Conservation (phyloP, 2,113 vertebrate species). For the Chunga burmeisteri region DNA sequence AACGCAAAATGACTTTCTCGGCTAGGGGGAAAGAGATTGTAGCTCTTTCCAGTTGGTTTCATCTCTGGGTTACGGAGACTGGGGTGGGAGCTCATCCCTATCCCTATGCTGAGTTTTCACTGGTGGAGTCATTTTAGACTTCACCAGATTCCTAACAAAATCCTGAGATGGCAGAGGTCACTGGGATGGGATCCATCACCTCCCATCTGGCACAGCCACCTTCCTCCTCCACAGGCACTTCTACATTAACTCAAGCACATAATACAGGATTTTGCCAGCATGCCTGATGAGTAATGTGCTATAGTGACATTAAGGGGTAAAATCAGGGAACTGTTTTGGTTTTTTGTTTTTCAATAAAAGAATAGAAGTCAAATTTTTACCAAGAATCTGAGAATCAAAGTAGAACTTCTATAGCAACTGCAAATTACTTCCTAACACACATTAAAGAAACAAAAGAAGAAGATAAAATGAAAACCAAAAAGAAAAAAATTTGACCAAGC, state of each 20-base stretch:
- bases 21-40: neutral
- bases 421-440: neutral
- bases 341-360: neutral
- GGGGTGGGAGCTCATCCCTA: neutral
- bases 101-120: neutral
- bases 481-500: neutral
- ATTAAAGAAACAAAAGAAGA: neutral
- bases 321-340: neutral
- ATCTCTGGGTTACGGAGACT: neutral
- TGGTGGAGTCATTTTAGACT: neutral
- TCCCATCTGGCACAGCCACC: neutral
- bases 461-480: accelerated
- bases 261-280: neutral
- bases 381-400: neutral
- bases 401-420: neutral
- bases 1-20: neutral
- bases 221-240: neutral
- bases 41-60: neutral
- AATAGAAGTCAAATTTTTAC: neutral
- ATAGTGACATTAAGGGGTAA: neutral
- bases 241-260: neutral
- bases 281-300: neutral
- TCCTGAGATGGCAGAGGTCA: neutral
- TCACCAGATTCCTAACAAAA: neutral
- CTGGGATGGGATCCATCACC: neutral